Conservation (phyloP, 2,113 vertebrate species). For the Melanerpes formicivorus region DNA sequence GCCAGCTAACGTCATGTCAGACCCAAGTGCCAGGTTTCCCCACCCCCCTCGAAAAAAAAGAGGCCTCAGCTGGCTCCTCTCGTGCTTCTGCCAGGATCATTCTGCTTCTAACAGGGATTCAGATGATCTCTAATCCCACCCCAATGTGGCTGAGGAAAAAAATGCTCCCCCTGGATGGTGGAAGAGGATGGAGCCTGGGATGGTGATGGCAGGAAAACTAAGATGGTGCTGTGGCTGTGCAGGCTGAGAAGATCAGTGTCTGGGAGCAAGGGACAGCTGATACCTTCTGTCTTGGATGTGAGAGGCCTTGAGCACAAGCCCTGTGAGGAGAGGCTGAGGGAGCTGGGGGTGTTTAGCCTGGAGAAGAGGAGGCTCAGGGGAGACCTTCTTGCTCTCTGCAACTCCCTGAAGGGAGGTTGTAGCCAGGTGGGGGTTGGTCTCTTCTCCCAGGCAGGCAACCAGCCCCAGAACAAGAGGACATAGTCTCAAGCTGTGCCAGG, state of each 20-base stretch:
- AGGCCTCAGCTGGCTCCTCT: background rate
- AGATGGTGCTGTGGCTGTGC: background rate
- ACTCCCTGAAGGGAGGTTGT: no score
- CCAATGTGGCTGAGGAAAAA: background rate
- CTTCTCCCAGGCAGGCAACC: no score
- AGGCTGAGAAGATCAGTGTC: background rate
- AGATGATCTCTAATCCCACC: background rate
- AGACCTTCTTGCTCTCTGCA: no score
- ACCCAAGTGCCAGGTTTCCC: background rate
- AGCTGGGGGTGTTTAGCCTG: no score
- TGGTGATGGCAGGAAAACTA: background rate
- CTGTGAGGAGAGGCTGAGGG: no score
- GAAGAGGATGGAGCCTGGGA: background rate
- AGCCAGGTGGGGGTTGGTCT: no score
- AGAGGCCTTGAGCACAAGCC: no score
- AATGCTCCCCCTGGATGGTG: rapidly evolving
- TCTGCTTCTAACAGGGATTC: background rate
- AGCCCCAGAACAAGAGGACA: no score
- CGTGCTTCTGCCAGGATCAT: background rate
- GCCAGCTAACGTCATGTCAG: background rate
- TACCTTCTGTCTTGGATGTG: no score
- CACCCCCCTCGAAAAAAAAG: background rate
- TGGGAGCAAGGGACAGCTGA: no score
- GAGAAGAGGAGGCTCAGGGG: no score
- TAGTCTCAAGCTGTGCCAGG: no score